These are phyloP conservation scores for Poecilia wingei DNA, from an alignment of 2,797 vertebrate genomes.

Conservation along the genomic window DNA sequence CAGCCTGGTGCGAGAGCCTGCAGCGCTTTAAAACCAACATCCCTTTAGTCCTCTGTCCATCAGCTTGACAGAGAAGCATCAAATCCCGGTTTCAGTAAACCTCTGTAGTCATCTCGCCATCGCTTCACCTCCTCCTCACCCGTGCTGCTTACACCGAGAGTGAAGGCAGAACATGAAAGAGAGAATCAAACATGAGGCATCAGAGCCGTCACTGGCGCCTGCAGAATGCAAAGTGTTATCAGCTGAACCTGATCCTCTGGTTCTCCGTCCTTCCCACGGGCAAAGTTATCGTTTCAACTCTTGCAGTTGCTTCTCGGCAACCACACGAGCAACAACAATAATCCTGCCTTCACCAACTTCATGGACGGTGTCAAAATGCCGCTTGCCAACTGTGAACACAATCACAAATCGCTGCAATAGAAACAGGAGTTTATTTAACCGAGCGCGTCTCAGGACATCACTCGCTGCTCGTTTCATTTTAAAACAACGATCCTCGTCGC, in stretches of 20 bases:
- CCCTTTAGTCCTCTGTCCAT: conserved; percentile 38
- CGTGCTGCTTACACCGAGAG: conserved; percentile 51
- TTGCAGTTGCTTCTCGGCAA: conserved; percentile 62
- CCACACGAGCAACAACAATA: conserved; percentile 71
- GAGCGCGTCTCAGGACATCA: fast-evolving
- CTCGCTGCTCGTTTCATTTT: not conserved
- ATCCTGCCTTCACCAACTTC: conserved; percentile 30
- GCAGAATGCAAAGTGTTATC: conserved; percentile 79
- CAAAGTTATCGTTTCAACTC: conserved; percentile 82
- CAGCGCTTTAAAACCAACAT: conserved; percentile 44
- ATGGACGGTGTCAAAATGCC: not conserved
- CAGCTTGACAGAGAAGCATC: conserved; percentile 48
- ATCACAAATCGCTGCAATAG: not conserved
- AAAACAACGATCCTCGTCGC: not conserved
- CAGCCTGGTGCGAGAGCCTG: conserved; percentile 24
- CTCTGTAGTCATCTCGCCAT: conserved; percentile 31
- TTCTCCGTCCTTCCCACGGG: conserved; percentile 81
- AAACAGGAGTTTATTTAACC: not conserved
- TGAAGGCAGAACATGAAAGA: conserved; percentile 69
- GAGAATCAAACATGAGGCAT: conserved; percentile 72
- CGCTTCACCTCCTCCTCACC: conserved; percentile 59
- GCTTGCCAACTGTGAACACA: not conserved
- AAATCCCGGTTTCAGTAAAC: conserved; percentile 43
- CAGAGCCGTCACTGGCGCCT: conserved; percentile 69
- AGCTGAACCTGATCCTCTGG: conserved; percentile 69